Conservation (phyloP, 2,797 vertebrate genomes). For the Dicrostonyx torquatus region DNA sequence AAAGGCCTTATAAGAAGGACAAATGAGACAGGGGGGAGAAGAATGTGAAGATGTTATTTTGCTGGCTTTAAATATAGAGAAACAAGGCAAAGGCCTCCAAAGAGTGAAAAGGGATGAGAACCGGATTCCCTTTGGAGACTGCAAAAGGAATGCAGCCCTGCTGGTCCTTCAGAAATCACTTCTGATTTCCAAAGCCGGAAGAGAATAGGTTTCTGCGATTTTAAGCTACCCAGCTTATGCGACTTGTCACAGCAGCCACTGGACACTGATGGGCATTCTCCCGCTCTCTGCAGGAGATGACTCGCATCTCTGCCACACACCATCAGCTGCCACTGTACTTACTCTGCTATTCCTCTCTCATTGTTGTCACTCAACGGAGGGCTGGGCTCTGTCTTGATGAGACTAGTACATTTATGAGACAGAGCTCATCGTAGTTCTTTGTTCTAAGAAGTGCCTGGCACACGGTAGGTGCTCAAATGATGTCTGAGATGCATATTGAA, state of each 20-base stretch:
- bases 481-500: not conserved
- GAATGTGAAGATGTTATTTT: too few relatives aligned
- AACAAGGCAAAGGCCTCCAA: not conserved
- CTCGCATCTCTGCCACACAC: not conserved
- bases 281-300: not conserved
- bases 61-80: not conserved
- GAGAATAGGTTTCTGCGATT: not conserved
- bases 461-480: not conserved
- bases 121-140: not conserved
- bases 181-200: not conserved
- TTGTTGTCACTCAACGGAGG: not conserved
- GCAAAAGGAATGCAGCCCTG: not conserved
- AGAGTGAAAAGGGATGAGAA: not conserved
- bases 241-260: not conserved
- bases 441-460: not conserved
- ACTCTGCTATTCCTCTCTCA: not conserved
- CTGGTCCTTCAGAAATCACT: not conserved
- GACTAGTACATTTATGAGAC: not conserved
- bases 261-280: not conserved
- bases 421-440: not conserved
- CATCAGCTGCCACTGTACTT: not conserved
- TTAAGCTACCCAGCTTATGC: not conserved
- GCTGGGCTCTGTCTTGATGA: not conserved
- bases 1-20: not conserved
- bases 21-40: fast-evolving